These are phyloP conservation scores for Geopemphigus sp. DNA, from an alignment of 1,140 invertebrate genomes.

Conservation along the genomic window DNA sequence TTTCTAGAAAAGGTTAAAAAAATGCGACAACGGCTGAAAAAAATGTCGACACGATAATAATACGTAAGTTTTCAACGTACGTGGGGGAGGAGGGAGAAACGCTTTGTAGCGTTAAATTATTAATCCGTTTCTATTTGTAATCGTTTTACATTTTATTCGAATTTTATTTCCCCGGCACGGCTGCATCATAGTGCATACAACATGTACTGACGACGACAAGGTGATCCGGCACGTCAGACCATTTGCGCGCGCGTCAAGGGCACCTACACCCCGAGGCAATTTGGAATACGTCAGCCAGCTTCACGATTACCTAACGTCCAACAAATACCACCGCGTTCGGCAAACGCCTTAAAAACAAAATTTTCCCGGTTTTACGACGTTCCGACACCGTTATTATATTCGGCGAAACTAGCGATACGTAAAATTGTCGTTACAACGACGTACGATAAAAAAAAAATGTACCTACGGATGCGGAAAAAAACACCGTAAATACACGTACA, in stretches of 20 bases:
- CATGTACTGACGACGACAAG: slow-evolving; percentile 24
- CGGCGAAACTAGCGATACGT: no score
- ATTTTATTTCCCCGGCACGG: no score
- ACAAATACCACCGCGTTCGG: not conserved
- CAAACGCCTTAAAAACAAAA: no score
- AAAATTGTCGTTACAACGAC: not conserved
- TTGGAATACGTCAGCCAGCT: not conserved
- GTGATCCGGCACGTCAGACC: slow-evolving; percentile 19
- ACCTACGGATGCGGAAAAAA: no score
- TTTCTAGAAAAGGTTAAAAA: not conserved
- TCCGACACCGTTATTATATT: no score
- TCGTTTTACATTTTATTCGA: no score
- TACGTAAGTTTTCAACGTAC: no score
- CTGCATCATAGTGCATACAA: no score
- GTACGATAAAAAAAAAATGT: not conserved
- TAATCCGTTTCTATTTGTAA: not conserved
- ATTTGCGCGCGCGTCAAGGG: slow-evolving; percentile 5
- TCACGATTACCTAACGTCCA: not conserved
- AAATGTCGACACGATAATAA: not conserved
- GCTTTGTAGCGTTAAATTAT: not conserved
- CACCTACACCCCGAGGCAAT: not conserved
- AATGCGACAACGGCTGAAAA: not conserved
- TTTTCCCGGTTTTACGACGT: no score
- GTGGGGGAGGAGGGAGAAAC: no score
- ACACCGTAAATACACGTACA: no score